phyloP scores from a whole-genome alignment of 1,140 invertebrate genomes.

The Drosophila ogumai region DNA sequence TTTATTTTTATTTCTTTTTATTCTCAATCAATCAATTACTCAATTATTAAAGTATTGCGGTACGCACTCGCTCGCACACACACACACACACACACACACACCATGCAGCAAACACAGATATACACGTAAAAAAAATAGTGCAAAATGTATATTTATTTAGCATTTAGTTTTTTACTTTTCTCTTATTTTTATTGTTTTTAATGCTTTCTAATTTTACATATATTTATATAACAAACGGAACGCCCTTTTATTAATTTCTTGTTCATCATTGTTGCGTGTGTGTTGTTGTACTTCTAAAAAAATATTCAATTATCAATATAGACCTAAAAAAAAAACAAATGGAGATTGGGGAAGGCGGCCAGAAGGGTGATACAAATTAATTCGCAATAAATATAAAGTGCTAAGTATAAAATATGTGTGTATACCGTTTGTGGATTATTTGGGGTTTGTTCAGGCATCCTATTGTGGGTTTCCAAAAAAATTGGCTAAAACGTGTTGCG shows the following conservation, averaged over 20 bases:
- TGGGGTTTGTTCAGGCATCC: constrained; percentile 5
- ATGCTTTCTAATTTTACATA: constrained; percentile 5
- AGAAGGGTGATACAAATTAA: constrained; percentile 17
- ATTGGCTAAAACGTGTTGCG: constrained; percentile 37
- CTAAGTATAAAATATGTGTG: background rate
- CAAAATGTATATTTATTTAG: constrained; percentile 22
- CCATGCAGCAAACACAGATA: constrained; percentile 20
- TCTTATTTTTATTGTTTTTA: background rate
- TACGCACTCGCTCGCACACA: constrained; percentile 2
- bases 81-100: constrained; percentile 1
- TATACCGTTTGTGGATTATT: constrained; percentile 1
- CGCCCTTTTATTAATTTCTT: background rate
- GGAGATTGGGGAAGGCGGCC: constrained; percentile 3
- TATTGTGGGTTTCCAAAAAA: constrained; percentile 30
- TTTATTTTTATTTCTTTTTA: constrained; percentile 7
- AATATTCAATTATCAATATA: constrained; percentile 10
- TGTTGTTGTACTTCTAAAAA: constrained; percentile 2
- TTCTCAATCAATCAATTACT: background rate
- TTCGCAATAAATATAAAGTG: constrained; percentile 37
- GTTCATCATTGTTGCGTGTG: constrained; percentile 15
- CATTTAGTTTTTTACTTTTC: background rate
- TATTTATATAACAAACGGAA: constrained; percentile 31
- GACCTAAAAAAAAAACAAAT: constrained; percentile 7
- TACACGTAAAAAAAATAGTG: constrained; percentile 49
- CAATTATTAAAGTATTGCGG: constrained; percentile 5